phyloP scores from a whole-genome alignment of 2,888 invertebrate species.

The Xanthorhoe designata region DNA sequence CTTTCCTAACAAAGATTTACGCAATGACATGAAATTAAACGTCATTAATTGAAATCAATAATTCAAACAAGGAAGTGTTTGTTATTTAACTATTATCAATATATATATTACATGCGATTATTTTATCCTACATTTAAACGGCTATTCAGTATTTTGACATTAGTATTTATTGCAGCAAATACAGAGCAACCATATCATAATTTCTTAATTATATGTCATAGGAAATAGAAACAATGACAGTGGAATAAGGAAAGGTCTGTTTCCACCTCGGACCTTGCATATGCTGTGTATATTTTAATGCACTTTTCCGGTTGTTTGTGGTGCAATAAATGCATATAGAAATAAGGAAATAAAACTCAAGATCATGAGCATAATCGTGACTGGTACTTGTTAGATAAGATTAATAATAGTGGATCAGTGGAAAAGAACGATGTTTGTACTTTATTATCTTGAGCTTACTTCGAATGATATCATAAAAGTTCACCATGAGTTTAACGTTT shows the following conservation, averaged over 20 bases:
- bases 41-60: conserved; percentile 10
- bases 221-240: conserved; percentile 32
- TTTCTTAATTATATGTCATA: conserved; percentile 25
- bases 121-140: conserved; percentile 12
- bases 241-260: conserved; percentile 29
- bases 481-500: not conserved
- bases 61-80: conserved; percentile 16
- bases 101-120: not conserved
- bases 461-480: not conserved
- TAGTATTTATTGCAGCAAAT: conserved; percentile 7
- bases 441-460: conserved; percentile 6
- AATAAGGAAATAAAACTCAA: conserved; percentile 28
- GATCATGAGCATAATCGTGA: conserved; percentile 22
- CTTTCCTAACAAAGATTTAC: conserved; percentile 42
- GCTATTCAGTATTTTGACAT: conserved; percentile 17
- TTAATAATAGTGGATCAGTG: conserved; percentile 12
- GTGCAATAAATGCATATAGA: conserved; percentile 25
- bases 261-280: conserved; percentile 25
- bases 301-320: conserved; percentile 21
- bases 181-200: conserved; percentile 8
- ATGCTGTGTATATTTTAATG: conserved; percentile 19
- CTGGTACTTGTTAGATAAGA: conserved; percentile 22
- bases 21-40: conserved; percentile 5
- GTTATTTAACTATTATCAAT: not conserved
- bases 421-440: conserved; percentile 20